Base-by-base conservation (phyloP, 2,797 vertebrate genomes). In the Hybognathus amarus region DNA sequence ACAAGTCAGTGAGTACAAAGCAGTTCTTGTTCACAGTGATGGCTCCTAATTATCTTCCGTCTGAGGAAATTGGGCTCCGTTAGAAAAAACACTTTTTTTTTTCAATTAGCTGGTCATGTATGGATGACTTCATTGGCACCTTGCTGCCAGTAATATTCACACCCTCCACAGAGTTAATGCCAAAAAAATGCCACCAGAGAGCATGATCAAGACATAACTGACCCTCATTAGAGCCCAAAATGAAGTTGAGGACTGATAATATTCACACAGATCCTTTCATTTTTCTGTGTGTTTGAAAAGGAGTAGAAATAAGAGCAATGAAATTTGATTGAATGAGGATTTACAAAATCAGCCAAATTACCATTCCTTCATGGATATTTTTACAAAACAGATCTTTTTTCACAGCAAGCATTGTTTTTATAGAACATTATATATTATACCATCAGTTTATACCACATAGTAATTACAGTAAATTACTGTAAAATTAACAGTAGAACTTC, bases 91-190 rank as follows among this genome's bases (percentile, higher is more conserved):
- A 50, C 52, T 52, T 50, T 18, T 47, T 27, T 75, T 63, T 74
- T 67, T 77, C 64, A 80, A 80, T 86, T 85, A 80, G 33, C 59
- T 82, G 66, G 50, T 61, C 85, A 80, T 64, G 75, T 80, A 73
- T 83, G 40, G 79, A 47, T 69, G 80, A 68, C 77, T 85, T 81
- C 27, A 71, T 83, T 45, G 74, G 54, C 13, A 52, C 15, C 17
- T 82, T 56, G 47, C 83, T 85, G 63, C 42, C 40, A 70, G 66
- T 64, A 70, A 66, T 42, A 66, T 78, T 50, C 80, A 74, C 71
- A 64, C n/a, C 47, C 15, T 76, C 12, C 38, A 13, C 27, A 30
- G n/a, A 75, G 68, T 69, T 47, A 20, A 78, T 66, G 76, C 40
- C 42, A 83, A 47, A 77, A 82, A 66, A 82, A 77, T 71, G 33